Evolutionary conservation across 1,140 invertebrate genomes (phyloP).

Genomic region (Wiebesia pumilae): DNA sequence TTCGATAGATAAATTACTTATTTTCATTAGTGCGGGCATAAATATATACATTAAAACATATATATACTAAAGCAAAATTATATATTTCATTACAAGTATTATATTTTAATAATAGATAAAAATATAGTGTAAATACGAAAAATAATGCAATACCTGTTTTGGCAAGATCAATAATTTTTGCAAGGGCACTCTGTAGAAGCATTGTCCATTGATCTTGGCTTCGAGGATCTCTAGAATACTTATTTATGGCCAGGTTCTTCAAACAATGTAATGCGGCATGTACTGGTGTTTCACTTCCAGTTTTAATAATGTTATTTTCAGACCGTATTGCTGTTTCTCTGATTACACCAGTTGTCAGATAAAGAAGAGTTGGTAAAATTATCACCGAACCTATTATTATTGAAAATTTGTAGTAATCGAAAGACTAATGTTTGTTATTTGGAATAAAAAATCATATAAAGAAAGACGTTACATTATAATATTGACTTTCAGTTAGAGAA

Average conservation of each 20-base stretch:
- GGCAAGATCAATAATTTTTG: constrained; percentile 90
- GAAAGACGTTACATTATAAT: background rate
- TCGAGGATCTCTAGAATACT: constrained; percentile 79
- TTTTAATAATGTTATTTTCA: constrained; percentile 76
- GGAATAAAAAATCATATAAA: background rate
- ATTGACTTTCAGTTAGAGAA: background rate
- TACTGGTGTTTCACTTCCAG: constrained; percentile 78
- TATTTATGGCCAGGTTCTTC: constrained; percentile 80
- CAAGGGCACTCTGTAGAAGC: constrained; percentile 89
- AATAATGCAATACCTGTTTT: constrained; percentile 81
- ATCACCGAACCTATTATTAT: constrained; percentile 81
- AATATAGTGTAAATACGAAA: background rate
- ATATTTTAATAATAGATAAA: background rate
- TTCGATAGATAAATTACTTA: too few relatives aligned
- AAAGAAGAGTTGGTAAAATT: constrained; percentile 94
- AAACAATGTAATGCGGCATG: constrained; percentile 83
- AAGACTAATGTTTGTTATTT: constrained; percentile 37
- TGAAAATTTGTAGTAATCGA: constrained; percentile 64
- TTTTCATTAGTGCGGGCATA: too few relatives aligned
- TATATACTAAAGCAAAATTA: too few relatives aligned
- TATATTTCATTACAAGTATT: too few relatives aligned
- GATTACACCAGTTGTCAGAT: constrained; percentile 91
- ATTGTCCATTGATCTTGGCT: constrained; percentile 82
- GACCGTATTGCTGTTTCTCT: constrained; percentile 83
- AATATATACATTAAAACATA: too few relatives aligned